Percentiles rank a stretch among this genome's conserved stretches.
These are phyloP conservation scores for Drosophila subsilvestris DNA, from an alignment of 2,888 invertebrate species.

Conservation along the genomic window DNA sequence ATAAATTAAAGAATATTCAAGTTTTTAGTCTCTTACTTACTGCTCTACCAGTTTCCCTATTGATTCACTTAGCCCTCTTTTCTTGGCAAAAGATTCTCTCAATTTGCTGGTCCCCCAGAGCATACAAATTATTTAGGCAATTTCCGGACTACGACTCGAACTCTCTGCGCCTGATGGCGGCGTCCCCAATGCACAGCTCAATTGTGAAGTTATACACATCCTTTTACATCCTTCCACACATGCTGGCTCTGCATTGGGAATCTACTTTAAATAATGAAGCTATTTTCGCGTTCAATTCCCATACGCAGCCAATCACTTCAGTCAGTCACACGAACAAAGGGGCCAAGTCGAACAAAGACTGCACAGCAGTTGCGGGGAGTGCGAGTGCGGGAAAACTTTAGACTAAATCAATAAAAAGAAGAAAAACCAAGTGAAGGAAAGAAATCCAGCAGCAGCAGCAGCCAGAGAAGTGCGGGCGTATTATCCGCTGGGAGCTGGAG, in stretches of 20 bases:
- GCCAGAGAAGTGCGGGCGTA: conserved; percentile 48
- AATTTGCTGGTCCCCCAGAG: conserved; percentile 50
- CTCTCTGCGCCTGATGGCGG: not conserved
- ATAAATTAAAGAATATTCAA: not conserved
- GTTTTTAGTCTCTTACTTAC: too few relatives aligned
- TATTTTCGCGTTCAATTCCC: conserved; percentile 77
- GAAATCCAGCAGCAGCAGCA: conserved; percentile 23
- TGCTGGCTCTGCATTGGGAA: conserved; percentile 35
- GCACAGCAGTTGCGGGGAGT: too few relatives aligned
- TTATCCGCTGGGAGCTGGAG: conserved; percentile 53
- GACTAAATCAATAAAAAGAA: conserved; percentile 63
- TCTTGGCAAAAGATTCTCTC: not conserved
- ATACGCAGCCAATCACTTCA: conserved; percentile 76
- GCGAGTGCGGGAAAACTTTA: conserved; percentile 49
- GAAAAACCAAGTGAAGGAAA: conserved; percentile 36
- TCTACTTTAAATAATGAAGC: conserved; percentile 79
- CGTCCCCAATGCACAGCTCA: conserved; percentile 58
- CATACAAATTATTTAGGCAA: conserved; percentile 76
- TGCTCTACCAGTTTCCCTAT: not conserved
- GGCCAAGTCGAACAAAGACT: conserved; percentile 58
- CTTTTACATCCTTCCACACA: not conserved
- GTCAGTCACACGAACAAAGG: conserved; percentile 48
- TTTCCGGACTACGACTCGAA: conserved; percentile 48
- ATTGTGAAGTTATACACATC: conserved; percentile 52
- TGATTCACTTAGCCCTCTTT: conserved; percentile 1